Percentiles rank a stretch among this genome's conserved stretches.
Conservation (phyloP, 2,113 vertebrate species). For the Psephotus haematonotus region DNA sequence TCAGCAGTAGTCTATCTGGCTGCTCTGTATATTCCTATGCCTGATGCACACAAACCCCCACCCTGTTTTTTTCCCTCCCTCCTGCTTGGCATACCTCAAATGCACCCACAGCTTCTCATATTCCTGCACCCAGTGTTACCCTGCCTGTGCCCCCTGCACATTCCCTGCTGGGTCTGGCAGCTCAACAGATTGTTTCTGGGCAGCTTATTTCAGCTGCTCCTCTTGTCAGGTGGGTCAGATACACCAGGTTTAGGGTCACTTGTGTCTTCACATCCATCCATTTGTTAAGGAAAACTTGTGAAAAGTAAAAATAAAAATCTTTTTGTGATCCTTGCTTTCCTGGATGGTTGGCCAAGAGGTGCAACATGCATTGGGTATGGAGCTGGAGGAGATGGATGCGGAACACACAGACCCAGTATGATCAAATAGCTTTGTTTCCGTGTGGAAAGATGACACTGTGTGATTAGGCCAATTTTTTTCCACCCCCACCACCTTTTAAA, state of each 20-base stretch:
- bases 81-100: not conserved
- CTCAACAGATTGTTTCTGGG: not conserved
- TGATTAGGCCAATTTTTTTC: not conserved
- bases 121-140: not conserved
- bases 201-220: not conserved
- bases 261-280: accelerated
- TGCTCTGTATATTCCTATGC: not conserved
- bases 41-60: accelerated
- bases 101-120: not conserved
- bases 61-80: not conserved
- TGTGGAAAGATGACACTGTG: not conserved
- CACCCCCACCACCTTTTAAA: not conserved
- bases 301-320: not conserved
- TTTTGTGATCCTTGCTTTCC: not conserved
- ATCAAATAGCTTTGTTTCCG: not conserved
- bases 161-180: not conserved
- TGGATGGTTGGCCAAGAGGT: not conserved
- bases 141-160: not conserved
- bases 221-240: not conserved
- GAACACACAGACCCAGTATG: not conserved
- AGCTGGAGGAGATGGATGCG: not conserved
- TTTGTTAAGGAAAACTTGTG: not conserved
- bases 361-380: not conserved
- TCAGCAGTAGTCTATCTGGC: not conserved
- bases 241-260: not conserved